These are phyloP conservation scores for Orientallactaga sibirica DNA, from an alignment of 2,797 vertebrate species.

Conservation along the genomic window DNA sequence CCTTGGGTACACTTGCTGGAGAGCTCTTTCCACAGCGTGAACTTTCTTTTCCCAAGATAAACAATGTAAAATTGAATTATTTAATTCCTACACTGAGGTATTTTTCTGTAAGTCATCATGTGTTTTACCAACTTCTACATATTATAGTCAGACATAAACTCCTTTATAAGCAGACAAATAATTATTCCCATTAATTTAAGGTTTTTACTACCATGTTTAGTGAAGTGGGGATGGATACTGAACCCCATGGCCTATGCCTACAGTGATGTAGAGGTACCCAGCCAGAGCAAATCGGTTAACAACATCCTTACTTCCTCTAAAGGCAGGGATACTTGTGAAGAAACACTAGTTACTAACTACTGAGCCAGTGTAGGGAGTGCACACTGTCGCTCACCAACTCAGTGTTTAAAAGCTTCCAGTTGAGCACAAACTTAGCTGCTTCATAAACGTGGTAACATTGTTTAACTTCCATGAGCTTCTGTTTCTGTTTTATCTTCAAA, in stretches of 20 bases:
- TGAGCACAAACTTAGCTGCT: neutral
- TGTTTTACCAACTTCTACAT: neutral
- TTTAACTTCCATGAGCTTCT: neutral
- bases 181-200: neutral
- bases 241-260: neutral
- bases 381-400: neutral
- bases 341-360: neutral
- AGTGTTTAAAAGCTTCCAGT: neutral
- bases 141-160: neutral
- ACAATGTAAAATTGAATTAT: neutral
- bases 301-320: neutral
- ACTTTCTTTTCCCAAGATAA: neutral
- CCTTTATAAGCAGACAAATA: neutral
- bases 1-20: neutral
- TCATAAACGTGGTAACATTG: neutral
- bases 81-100: neutral
- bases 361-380: neutral
- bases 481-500: conserved; percentile 25
- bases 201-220: neutral
- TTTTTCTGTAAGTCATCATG: neutral
- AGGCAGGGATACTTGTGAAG: neutral
- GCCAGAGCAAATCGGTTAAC: neutral
- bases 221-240: neutral
- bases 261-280: neutral
- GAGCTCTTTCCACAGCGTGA: neutral